Conservation (phyloP, 35 echinoderm and acorn worm genomes). For the Heliocidaris erythrogramma region DNA sequence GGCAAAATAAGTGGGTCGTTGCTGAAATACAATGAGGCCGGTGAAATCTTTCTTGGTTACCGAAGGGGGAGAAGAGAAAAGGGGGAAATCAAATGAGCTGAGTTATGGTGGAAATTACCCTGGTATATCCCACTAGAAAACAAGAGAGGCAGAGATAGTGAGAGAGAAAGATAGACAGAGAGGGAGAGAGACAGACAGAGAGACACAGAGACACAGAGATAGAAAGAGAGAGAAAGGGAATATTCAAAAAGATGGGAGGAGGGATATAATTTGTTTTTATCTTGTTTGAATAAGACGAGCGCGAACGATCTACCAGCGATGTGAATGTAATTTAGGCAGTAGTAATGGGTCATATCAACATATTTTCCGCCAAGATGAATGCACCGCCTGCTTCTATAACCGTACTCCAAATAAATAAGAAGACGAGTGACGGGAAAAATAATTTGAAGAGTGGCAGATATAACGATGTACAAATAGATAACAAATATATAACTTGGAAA, state of each 20-base stretch:
- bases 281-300: constrained; percentile 15
- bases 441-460: not conserved
- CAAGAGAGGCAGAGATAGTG: not conserved
- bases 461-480: constrained; percentile 19
- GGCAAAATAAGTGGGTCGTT: constrained; percentile 44
- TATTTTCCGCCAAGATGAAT: constrained; percentile 29
- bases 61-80: not conserved
- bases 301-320: not conserved
- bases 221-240: not conserved
- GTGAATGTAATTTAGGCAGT: constrained; percentile 26
- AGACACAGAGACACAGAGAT: not conserved
- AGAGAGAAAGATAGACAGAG: not conserved
- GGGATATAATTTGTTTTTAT: not conserved
- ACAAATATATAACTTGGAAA: constrained; percentile 17
- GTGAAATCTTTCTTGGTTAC: not conserved
- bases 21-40: not conserved
- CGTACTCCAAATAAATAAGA: not conserved
- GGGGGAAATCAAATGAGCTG: constrained; percentile 24
- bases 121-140: not conserved
- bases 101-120: constrained; percentile 36
- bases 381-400: not conserved
- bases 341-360: constrained; percentile 40
- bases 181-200: not conserved
- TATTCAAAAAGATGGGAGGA: not conserved
- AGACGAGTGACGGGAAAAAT: not conserved